These are phyloP conservation scores for Antidorcas marsupialis DNA, from an alignment of 2,113 vertebrate species.

Conservation along the genomic window DNA sequence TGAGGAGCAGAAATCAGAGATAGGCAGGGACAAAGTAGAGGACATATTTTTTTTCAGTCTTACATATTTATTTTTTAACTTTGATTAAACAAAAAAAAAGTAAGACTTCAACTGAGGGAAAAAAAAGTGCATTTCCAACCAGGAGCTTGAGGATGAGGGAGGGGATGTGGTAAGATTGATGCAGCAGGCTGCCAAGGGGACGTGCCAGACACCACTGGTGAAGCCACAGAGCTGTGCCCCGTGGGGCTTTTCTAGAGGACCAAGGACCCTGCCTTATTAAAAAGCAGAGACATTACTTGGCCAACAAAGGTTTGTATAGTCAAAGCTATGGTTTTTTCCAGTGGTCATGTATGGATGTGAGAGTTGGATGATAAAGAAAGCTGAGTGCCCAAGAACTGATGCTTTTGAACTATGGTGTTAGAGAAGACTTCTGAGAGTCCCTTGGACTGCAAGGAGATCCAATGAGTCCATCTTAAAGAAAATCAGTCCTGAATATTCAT, in stretches of 20 bases:
- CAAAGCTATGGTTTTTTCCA: neutral
- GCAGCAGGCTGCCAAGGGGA: neutral
- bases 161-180: neutral
- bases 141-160: neutral
- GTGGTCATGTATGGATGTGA: neutral
- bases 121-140: neutral
- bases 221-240: neutral
- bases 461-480: neutral
- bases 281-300: neutral
- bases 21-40: neutral
- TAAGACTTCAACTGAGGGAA: neutral
- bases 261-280: neutral
- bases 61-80: neutral
- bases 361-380: neutral
- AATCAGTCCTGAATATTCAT: neutral
- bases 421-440: neutral
- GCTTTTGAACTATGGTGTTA: neutral
- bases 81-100: neutral
- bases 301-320: neutral
- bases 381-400: neutral
- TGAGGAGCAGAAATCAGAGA: neutral
- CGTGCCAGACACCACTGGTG: fast-evolving
- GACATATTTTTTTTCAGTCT: neutral
- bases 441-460: neutral
- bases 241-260: neutral